These are phyloP conservation scores for Lerista edwardsae DNA, from an alignment of 2,797 vertebrate genomes.

Conservation along the genomic window DNA sequence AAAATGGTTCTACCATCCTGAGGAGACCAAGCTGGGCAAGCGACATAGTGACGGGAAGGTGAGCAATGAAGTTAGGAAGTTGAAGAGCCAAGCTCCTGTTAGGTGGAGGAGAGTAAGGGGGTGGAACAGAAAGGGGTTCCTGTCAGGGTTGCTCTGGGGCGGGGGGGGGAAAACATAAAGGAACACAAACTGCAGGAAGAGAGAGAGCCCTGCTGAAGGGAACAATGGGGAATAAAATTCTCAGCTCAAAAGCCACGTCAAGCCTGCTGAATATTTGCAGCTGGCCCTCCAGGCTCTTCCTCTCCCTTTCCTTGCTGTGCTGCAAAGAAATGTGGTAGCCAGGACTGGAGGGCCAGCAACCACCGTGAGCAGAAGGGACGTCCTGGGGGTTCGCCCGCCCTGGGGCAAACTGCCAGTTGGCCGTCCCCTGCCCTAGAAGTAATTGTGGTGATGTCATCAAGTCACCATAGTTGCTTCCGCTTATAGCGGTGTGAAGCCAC, in stretches of 20 bases:
- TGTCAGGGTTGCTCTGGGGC: background rate
- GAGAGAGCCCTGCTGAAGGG: background rate
- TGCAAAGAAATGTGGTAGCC: background rate
- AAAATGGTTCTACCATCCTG: constrained; percentile 99
- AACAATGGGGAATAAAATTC: background rate
- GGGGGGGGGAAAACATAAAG: background rate
- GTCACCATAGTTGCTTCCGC: too few relatives aligned
- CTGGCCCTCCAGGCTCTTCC: background rate
- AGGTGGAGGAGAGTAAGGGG: background rate
- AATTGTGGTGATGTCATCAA: too few relatives aligned
- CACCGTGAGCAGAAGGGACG: background rate
- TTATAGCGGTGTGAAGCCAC: too few relatives aligned
- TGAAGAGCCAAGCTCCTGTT: rapidly evolving
- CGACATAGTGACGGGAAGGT: constrained; percentile 95
- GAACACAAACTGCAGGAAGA: background rate
- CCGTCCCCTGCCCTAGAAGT: too few relatives aligned
- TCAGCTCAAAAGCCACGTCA: background rate
- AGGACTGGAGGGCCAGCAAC: background rate
- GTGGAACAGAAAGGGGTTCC: background rate
- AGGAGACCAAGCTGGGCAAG: constrained; percentile 96
- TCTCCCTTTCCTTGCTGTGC: background rate
- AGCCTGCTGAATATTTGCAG: background rate
- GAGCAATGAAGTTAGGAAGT: constrained; percentile 1
- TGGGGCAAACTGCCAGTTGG: too few relatives aligned
- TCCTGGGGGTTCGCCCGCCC: too few relatives aligned